phyloP scores from a whole-genome alignment of 2,888 invertebrate genomes.

The Crocallis elinguaria region DNA sequence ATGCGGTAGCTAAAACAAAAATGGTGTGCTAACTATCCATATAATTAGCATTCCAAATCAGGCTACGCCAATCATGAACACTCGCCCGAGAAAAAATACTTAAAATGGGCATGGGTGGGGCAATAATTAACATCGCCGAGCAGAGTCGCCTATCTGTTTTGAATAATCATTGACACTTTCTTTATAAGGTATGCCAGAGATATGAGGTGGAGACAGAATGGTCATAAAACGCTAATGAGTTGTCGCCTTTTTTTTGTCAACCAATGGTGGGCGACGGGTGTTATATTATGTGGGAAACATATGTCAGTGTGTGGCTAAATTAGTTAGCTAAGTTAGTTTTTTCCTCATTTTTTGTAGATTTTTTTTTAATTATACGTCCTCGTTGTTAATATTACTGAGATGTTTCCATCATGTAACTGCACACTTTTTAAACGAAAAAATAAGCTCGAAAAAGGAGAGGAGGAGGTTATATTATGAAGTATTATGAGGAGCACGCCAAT shows the following conservation, averaged over 20 bases:
- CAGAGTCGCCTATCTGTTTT: constrained; percentile 17
- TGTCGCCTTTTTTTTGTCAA: constrained; percentile 54
- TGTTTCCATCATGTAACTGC: no score
- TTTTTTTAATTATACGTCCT: no score
- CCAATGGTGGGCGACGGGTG: constrained; percentile 54
- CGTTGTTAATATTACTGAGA: no score
- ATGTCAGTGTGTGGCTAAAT: no score
- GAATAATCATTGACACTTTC: constrained; percentile 39
- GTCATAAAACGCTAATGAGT: constrained; percentile 57
- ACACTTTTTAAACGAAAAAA: no score
- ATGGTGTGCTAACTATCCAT: constrained; percentile 61
- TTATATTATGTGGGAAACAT: constrained; percentile 12
- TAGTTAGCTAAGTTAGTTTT: no score
- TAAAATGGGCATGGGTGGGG: constrained; percentile 65
- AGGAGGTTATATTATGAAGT: no score
- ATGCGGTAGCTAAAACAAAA: constrained; percentile 46
- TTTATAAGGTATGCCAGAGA: constrained; percentile 42
- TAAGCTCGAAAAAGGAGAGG: no score
- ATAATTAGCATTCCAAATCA: constrained; percentile 54
- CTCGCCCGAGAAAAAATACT: constrained; percentile 46
- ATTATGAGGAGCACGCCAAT: no score
- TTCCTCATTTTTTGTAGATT: no score
- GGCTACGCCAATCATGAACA: constrained; percentile 54
- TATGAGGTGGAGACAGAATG: constrained; percentile 43
- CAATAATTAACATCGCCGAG: constrained; percentile 35